These are phyloP conservation scores for Bos javanicus DNA, from an alignment of 2,113 vertebrate species.

Conservation along the genomic window DNA sequence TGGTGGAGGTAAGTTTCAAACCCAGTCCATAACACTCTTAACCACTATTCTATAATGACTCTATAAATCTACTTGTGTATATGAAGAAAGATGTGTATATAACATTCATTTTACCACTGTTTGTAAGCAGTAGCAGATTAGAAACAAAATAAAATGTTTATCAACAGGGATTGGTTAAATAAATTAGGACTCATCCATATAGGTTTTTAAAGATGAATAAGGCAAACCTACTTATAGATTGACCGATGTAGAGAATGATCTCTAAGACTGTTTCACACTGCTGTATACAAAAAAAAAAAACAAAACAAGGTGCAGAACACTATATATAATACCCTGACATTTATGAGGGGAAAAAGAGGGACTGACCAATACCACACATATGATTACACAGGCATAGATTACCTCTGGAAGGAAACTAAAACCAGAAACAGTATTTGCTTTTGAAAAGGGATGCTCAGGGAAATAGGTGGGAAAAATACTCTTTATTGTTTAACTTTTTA, in stretches of 20 bases:
- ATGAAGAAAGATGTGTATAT: not conserved
- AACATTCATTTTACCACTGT: not conserved
- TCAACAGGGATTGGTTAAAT: not conserved
- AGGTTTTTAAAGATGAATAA: not conserved
- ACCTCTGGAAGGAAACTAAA: not conserved
- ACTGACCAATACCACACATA: not conserved
- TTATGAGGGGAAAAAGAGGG: not conserved
- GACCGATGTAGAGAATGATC: not conserved
- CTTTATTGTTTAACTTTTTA: not conserved
- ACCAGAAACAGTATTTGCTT: not conserved
- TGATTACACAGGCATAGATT: not conserved
- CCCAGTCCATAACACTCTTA: not conserved
- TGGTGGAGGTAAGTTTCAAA: not conserved
- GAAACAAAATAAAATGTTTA: not conserved
- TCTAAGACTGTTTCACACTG: not conserved
- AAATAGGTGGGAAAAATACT: not conserved
- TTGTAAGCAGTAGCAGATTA: not conserved
- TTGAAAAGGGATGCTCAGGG: not conserved
- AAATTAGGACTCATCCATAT: not conserved
- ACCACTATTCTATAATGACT: not conserved
- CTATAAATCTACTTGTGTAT: not conserved
- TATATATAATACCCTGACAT: not conserved
- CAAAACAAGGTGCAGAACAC: not conserved
- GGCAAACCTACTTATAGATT: not conserved
- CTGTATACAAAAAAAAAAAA: not conserved